These are phyloP conservation scores for Siniperca obscura DNA, from an alignment of 2,797 vertebrate species.

Conservation along the genomic window DNA sequence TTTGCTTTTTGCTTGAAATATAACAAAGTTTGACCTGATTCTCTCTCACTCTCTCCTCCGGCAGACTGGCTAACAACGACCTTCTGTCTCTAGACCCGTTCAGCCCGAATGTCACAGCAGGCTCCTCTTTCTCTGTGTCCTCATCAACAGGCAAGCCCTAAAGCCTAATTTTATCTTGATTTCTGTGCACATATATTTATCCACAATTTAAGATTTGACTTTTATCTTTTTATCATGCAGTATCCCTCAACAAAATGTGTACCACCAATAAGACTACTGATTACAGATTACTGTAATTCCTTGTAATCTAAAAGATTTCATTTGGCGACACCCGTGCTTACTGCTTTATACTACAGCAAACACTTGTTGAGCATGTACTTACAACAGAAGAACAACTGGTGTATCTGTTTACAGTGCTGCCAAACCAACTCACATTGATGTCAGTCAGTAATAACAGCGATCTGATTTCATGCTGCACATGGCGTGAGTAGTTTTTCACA, in stretches of 20 bases:
- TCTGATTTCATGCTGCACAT: background rate
- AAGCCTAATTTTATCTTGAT: background rate
- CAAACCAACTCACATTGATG: background rate
- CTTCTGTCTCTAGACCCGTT: conserved; percentile 95
- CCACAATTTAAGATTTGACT: background rate
- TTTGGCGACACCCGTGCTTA: background rate
- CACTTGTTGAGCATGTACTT: background rate
- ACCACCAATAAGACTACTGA: background rate
- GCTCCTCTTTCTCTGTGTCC: conserved; percentile 85
- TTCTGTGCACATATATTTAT: background rate
- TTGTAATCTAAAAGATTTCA: background rate
- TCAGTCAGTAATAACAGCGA: background rate
- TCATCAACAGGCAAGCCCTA: conserved; percentile 87
- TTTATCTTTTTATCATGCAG: background rate
- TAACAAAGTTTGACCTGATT: background rate
- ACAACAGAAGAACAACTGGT: background rate
- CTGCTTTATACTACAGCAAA: background rate
- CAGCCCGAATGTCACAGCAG: conserved; percentile 85
- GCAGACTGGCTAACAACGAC: conserved; percentile 90
- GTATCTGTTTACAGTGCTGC: background rate
- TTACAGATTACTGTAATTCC: background rate
- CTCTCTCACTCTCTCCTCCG: conserved; percentile 13
- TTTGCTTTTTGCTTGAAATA: background rate
- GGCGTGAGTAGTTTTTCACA: background rate
- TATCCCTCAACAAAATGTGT: background rate